Conservation (phyloP, 2,888 invertebrate genomes). For the Strigamia maritima region DNA sequence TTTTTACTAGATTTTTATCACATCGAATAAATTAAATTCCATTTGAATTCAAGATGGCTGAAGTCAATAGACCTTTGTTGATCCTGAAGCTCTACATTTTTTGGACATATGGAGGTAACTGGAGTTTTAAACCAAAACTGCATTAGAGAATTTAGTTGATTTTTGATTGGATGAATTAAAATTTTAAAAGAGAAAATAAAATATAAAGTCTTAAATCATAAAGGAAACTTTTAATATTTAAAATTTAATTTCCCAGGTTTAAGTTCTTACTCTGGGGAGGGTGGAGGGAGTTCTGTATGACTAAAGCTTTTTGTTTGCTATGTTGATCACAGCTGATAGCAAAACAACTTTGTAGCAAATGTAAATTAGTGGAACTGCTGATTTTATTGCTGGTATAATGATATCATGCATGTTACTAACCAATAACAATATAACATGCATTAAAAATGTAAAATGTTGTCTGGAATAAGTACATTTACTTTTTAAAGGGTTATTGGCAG, state of each 20-base stretch:
- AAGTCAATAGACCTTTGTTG: slow-evolving; percentile 37
- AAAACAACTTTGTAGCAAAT: too few species aligned
- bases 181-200: not conserved
- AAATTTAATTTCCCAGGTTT: too few species aligned
- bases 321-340: too few species aligned
- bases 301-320: not conserved
- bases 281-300: too few species aligned
- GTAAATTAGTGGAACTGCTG: too few species aligned
- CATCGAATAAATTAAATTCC: not conserved
- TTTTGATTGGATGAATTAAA: not conserved
- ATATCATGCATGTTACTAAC: slow-evolving; percentile 1
- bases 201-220: too few species aligned
- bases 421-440: too few species aligned
- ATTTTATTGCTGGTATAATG: not conserved
- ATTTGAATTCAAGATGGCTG: slow-evolving; percentile 36
- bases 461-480: too few species aligned
- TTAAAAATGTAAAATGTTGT: not conserved
- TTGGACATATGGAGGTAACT: slow-evolving; percentile 41
- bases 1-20: not conserved
- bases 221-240: too few species aligned
- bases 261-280: too few species aligned
- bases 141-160: not conserved
- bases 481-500: too few species aligned
- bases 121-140: not conserved
- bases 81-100: slow-evolving; percentile 41